Evolutionary conservation across 2,888 invertebrate species (phyloP), one percentile per base, ranked within the genome.

Genomic region (Lumbricus terrestris): DNA sequence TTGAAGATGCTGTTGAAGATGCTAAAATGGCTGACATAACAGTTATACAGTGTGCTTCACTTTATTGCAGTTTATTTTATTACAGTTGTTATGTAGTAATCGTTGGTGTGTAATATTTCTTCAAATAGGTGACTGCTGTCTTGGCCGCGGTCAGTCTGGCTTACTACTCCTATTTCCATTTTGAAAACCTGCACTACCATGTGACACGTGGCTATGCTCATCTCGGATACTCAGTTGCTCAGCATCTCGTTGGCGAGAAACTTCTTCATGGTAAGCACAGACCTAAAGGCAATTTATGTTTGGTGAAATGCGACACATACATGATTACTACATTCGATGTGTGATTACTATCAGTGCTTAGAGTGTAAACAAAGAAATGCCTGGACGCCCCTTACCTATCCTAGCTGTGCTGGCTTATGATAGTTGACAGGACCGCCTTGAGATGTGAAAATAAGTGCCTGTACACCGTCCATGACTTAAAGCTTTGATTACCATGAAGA

Each of bases 131-230:
- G n/a, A 33, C 69, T 33, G 90, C 89, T 18, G 34, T 93, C 16
- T 88, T 92, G 38, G 82, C 47, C 18, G 92, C 92, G 4, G 82
- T 92, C 20, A 89, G 88, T 0, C 94, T 95, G 90, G 94, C 93
- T 6, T 92, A 94, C 69, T 95, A 95, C 92, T 93, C 94, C 35
- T 95, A 95, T 93, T 95, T 93, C 93, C 94, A 95, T 93, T 95
- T 95, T 90, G 95, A 95, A 90, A 93, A 95, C 91, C 93, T 95
- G 29, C 95, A 95, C 93, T 95, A 94, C 92, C 94, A 95, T 92
- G 94, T 95, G 18, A 94, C 95, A 34, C 94, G 94, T 90, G 95
- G 94, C 8, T 95, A 95, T 92, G 95, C 95, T 15, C 94, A 94
- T 90, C 93, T 95, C 15, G 95, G 95, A 8, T 95, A 95, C 91